These are phyloP conservation scores for Phrynocephalus guinanensis DNA, from an alignment of 2,797 vertebrate genomes.

Conservation along the genomic window DNA sequence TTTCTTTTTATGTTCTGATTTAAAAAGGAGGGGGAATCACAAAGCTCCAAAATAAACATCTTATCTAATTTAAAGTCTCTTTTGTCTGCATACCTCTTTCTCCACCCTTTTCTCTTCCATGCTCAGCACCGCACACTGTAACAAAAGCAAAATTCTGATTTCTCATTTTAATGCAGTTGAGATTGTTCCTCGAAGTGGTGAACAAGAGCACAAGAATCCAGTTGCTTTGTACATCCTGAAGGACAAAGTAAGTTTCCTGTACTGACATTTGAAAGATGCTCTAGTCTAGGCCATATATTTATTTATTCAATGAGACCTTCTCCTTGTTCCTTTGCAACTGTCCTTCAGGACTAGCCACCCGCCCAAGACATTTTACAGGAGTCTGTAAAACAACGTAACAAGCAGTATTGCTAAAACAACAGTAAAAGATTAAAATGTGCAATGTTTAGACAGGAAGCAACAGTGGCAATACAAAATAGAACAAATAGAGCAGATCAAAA, in stretches of 20 bases:
- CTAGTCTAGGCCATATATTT: background rate
- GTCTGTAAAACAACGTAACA: background rate
- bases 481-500: no score
- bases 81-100: background rate
- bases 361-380: background rate
- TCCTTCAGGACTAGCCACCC: background rate
- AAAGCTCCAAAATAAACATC: background rate
- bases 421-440: background rate
- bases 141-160: background rate
- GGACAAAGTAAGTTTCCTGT: conserved; percentile 85
- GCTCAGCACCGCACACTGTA: background rate
- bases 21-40: background rate
- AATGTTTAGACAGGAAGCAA: no score
- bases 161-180: conserved; percentile 81
- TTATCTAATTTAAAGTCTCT: background rate
- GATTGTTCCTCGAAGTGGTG: conserved; percentile 83
- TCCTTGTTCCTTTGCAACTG: no score
- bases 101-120: background rate
- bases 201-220: conserved; percentile 86
- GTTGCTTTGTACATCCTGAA: conserved; percentile 93
- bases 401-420: background rate
- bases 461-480: no score
- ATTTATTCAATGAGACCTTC: background rate
- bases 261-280: background rate
- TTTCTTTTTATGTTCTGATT: background rate